A percentile compares a stretch with the other conserved stretches of the same genome.
These are phyloP conservation scores for Philereme transversata DNA, from an alignment of 2,888 invertebrate species.

Conservation along the genomic window DNA sequence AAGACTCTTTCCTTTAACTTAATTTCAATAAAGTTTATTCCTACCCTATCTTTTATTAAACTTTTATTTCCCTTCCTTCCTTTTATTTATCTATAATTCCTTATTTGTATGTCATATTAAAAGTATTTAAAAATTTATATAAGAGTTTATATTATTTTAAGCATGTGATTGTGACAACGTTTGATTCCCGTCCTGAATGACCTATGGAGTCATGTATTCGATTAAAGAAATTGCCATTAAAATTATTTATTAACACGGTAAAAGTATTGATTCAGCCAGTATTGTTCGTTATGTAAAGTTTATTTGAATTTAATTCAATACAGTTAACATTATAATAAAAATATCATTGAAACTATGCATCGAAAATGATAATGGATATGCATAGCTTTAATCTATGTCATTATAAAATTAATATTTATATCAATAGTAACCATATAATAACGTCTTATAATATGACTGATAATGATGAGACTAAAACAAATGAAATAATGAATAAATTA, in stretches of 20 bases:
- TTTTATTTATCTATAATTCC: too few species aligned
- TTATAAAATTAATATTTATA: slow-evolving; percentile 56
- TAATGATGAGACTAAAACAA: slow-evolving; percentile 58
- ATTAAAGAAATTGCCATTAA: slow-evolving; percentile 16
- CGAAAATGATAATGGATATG: slow-evolving; percentile 52
- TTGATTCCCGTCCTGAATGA: slow-evolving; percentile 43
- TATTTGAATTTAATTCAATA: slow-evolving; percentile 34
- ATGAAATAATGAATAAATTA: slow-evolving; percentile 34
- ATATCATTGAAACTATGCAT: slow-evolving; percentile 55
- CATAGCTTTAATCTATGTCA: slow-evolving; percentile 60
- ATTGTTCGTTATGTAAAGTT: slow-evolving; percentile 12
- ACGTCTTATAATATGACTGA: slow-evolving; percentile 59
- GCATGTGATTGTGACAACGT: slow-evolving; percentile 35
- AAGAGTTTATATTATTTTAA: slow-evolving; percentile 21
- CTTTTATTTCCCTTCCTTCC: background rate
- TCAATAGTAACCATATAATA: slow-evolving; percentile 45
- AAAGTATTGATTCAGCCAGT: slow-evolving; percentile 16
- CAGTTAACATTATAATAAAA: slow-evolving; percentile 27
- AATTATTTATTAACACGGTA: slow-evolving; percentile 8
- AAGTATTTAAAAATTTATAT: background rate
- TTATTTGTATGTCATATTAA: background rate
- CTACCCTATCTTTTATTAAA: slow-evolving; percentile 31
- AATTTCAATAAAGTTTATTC: slow-evolving; percentile 53
- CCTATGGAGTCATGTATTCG: slow-evolving; percentile 34
- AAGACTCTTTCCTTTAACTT: slow-evolving; percentile 68